phyloP scores from a whole-genome alignment of 2,797 vertebrate species.

The Mormyrus proboscirostris region DNA sequence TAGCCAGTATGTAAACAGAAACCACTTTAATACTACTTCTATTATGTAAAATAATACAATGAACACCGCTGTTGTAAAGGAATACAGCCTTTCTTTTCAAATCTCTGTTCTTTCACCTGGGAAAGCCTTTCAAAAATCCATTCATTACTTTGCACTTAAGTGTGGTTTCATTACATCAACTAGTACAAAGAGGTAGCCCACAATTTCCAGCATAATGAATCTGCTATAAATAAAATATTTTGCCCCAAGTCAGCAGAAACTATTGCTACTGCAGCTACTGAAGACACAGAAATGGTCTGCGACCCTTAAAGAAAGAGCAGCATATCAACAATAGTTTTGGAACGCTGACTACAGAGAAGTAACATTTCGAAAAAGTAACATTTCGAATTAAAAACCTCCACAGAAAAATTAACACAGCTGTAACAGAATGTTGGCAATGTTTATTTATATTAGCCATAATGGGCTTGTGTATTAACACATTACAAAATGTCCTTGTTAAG shows the following conservation, averaged over 20 bases:
- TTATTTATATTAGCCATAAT: not conserved
- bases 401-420: not conserved
- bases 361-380: not conserved
- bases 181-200: conserved; percentile 1
- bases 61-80: not conserved
- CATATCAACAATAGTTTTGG: not conserved
- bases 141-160: conserved; percentile 3
- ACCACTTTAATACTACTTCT: not conserved
- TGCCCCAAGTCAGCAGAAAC: not conserved
- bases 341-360: not conserved
- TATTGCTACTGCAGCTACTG: not conserved
- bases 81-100: not conserved
- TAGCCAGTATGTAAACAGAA: not conserved
- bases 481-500: not conserved
- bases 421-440: not conserved
- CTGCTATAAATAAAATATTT: conserved; percentile 5
- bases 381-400: not conserved
- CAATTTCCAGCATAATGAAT: conserved; percentile 4
- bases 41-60: not conserved
- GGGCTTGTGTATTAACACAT: not conserved
- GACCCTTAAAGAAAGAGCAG: not conserved
- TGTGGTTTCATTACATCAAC: not conserved
- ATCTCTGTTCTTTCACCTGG: not conserved
- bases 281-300: not conserved
- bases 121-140: not conserved